Evolutionary conservation across 92 coral and sea anemone species (phyloP).

Genomic region (Porites divaricata): DNA sequence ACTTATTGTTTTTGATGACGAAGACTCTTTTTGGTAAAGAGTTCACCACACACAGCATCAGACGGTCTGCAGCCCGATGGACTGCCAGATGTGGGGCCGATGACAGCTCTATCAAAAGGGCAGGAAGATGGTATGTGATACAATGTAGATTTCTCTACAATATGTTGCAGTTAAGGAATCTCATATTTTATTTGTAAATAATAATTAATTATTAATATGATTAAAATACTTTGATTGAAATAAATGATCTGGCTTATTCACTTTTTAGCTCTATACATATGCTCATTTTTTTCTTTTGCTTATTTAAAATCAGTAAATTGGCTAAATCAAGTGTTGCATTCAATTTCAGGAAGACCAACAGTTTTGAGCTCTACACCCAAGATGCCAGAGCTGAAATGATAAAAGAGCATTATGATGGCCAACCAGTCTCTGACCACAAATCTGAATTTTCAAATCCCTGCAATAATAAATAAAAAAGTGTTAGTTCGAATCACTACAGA

Average conservation of each 20-base stretch:
- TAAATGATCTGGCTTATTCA: no score
- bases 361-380: constrained; percentile 33
- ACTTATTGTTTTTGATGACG: constrained; percentile 33
- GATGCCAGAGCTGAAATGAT: constrained; percentile 18
- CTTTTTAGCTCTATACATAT: no score
- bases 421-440: constrained; percentile 22
- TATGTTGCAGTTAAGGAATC: no score
- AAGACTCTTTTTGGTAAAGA: constrained; percentile 62
- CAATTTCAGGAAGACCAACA: constrained; percentile 29
- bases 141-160: no score
- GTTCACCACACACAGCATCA: constrained; percentile 62
- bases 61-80: constrained; percentile 74
- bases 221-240: no score
- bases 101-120: constrained; percentile 75
- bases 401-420: constrained; percentile 17
- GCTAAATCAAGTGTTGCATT: constrained; percentile 5
- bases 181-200: neutral
- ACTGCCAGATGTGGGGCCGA: constrained; percentile 76
- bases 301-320: constrained; percentile 5
- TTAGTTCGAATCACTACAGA: no score
- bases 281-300: no score
- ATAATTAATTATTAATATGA: no score
- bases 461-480: neutral
- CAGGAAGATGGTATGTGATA: constrained; percentile 66
- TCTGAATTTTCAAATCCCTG: constrained; percentile 24